Conservation (phyloP, 2,113 vertebrate species). For the Halichoeres trimaculatus region DNA sequence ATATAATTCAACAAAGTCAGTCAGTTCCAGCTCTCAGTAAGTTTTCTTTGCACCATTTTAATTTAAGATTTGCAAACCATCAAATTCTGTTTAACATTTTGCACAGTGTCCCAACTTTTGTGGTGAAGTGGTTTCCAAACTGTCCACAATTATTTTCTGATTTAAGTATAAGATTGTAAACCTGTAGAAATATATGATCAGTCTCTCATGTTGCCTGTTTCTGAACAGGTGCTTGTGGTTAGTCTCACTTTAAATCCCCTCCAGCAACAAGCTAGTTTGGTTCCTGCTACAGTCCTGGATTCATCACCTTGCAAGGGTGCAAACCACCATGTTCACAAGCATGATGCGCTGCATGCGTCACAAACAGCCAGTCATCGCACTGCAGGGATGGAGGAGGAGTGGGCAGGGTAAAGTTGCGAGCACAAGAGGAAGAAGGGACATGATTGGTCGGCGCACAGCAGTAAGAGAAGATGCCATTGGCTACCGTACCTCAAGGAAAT, state of each 20-base stretch:
- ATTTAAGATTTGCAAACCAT: no score
- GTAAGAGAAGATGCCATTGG: constrained; percentile 64
- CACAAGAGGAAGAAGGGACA: constrained; percentile 43
- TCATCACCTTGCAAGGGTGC: constrained; percentile 65
- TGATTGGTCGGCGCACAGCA: constrained; percentile 60
- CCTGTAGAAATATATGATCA: no score
- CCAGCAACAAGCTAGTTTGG: neutral
- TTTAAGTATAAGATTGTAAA: no score
- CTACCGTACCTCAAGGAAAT: constrained; percentile 80
- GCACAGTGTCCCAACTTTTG: no score
- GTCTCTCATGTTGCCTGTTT: no score
- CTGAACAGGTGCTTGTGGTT: no score
- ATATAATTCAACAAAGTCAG: no score
- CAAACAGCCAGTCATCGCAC: constrained; percentile 57
- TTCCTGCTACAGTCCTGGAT: constrained; percentile 60
- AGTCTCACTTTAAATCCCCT: neutral
- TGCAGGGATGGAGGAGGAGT: constrained; percentile 27
- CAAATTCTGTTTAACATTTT: no score
- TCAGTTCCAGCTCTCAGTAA: no score
- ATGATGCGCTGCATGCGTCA: constrained; percentile 74
- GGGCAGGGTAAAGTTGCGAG: constrained; percentile 12
- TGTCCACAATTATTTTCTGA: no score
- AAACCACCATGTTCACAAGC: neutral
- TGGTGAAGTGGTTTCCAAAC: no score
- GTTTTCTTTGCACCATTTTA: no score